Evolutionary conservation across 2,113 vertebrate genomes (phyloP).

Genomic region (Antigone vipio): DNA sequence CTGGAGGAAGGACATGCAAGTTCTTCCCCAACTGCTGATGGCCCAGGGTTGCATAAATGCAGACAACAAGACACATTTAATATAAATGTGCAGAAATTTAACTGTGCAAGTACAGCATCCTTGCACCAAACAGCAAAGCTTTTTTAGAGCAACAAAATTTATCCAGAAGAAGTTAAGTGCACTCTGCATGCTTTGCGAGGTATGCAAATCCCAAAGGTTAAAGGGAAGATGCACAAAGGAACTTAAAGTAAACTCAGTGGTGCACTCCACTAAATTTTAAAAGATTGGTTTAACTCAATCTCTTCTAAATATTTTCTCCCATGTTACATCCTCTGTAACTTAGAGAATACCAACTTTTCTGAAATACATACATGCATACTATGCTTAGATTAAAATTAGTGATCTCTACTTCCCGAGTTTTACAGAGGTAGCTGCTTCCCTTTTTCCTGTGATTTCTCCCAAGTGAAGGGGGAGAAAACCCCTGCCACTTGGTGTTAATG

Average conservation of each 20-base stretch:
- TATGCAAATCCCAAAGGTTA: not conserved
- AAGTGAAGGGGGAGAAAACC: not conserved
- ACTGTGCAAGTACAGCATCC: too few species aligned
- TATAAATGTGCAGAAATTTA: not conserved
- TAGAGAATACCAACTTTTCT: not conserved
- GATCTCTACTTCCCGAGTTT: not conserved
- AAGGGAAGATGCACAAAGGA: not conserved
- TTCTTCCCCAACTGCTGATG: not conserved
- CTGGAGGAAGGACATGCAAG: not conserved
- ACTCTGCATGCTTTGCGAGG: not conserved
- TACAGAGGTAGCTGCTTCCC: not conserved
- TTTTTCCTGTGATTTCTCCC: slow-evolving; percentile 10
- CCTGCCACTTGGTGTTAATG: slow-evolving; percentile 43
- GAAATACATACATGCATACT: not conserved
- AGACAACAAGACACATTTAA: not conserved
- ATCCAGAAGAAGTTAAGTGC: not conserved
- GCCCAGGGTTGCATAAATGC: not conserved
- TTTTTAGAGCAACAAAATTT: not conserved
- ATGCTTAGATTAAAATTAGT: not conserved
- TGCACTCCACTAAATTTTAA: not conserved
- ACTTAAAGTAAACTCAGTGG: too few species aligned
- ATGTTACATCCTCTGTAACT: not conserved
- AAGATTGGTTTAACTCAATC: not conserved
- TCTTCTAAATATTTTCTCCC: not conserved
- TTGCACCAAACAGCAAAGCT: not conserved